Conservation (phyloP, 2,797 vertebrate genomes). For the Phoxinus dragarum region DNA sequence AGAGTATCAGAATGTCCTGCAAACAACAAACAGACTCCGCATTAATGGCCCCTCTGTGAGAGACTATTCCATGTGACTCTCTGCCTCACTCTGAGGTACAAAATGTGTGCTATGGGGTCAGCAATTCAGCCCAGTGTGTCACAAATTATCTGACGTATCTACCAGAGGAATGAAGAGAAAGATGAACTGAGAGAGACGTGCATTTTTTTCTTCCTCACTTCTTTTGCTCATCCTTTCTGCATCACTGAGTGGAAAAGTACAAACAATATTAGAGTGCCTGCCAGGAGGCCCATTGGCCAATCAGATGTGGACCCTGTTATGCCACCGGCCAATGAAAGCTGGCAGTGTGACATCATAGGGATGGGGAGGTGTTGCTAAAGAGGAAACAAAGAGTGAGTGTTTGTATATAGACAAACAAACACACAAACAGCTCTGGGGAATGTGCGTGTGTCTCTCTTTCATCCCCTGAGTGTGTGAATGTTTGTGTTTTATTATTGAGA, state of each 20-base stretch:
- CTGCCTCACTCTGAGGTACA: conserved; percentile 3
- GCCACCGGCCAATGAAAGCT: conserved; percentile 71
- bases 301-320: conserved; percentile 51
- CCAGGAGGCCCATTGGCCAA: conserved; percentile 59
- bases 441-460: conserved; percentile 13
- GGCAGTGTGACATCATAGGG: conserved; percentile 71
- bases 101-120: conserved; percentile 51
- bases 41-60: conserved; percentile 23
- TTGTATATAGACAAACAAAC: conserved; percentile 75
- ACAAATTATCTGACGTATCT: conserved; percentile 52
- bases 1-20: conserved; percentile 33
- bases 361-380: conserved; percentile 67
- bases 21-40: conserved; percentile 9
- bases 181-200: conserved; percentile 52
- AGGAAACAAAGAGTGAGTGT: conserved; percentile 78
- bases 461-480: conserved; percentile 30
- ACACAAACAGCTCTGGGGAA: conserved; percentile 8
- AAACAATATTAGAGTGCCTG: conserved; percentile 63
- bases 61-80: conserved; percentile 30
- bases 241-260: conserved; percentile 69
- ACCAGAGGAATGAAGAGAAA: conserved; percentile 36
- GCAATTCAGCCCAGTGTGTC: conserved; percentile 47
- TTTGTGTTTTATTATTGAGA: conserved; percentile 41
- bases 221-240: conserved; percentile 49
- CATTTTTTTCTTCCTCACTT: conserved; percentile 43